Evolutionary conservation across 2,888 invertebrate genomes (phyloP), one percentile per base, ranked within the genome.

Genomic region (Synanthedon vespiformis): DNA sequence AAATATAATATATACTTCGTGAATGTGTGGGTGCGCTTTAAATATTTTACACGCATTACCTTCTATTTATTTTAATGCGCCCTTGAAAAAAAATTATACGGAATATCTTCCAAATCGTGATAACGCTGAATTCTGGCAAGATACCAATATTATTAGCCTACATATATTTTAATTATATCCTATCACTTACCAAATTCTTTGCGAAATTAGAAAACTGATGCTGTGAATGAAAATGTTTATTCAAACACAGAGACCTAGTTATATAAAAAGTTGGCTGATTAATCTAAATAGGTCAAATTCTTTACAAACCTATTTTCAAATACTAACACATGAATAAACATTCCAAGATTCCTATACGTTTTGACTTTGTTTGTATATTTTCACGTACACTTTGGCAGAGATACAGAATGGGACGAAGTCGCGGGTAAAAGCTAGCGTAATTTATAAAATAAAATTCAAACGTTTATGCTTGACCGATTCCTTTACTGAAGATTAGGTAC

Each of bases 401-500:
- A 22, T 18, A 18, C 18, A 18, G 18, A 18, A 18, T 2, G 18
- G 18, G 3, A 18, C 34, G 34, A 34, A 34, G 10, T 34, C 34
- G 10, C 34, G 34, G 2, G 3, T 8, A 34, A 34, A 34, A 10
- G 6, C 10, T 34, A 34, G 8, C 10, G 10, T 34, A 34, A 34
- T 34, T 34, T 10, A 34, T 34, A 34, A 34, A 34, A 34, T 34
- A 34, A 34, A 34, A 10, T 34, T 8, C 34, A 44, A 55, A 76
- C 80, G 82, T 80, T 80, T 80, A 75, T 74, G 70, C 74, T 64
- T 72, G 71, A 77, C 74, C 79, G 80, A 78, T 76, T 76, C 70
- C 71, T 34, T 34, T 34, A 34, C 34, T 34, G 10, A 34, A 34
- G 34, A 34, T 8, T 34, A 10, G 59, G 67, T 70, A 70, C 65